A percentile compares a stretch with the other conserved stretches of the same genome.
Conservation (phyloP, 2,113 vertebrate species). For the Lonchura striata region DNA sequence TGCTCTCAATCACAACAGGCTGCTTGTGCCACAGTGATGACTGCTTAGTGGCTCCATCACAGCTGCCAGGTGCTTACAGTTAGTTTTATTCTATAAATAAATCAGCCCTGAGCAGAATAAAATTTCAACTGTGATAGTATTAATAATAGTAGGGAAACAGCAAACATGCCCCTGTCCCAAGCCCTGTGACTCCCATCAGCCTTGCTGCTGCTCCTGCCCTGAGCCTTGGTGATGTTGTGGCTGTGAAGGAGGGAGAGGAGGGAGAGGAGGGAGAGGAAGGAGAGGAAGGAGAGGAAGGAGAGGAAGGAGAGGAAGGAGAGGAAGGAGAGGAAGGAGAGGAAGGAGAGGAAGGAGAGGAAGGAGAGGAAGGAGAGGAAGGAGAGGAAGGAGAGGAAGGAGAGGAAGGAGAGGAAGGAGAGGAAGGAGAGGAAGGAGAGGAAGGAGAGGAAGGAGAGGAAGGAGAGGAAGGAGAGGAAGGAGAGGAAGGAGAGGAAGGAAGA, state of each 20-base stretch:
- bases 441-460: not conserved
- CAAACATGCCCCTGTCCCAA: not conserved
- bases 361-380: not conserved
- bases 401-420: not conserved
- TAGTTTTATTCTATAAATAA: not conserved
- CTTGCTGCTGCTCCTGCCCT: not conserved
- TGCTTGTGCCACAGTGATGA: not conserved
- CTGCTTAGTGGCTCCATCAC: not conserved
- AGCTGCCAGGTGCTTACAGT: not conserved
- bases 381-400: not conserved
- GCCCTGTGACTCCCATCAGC: not conserved
- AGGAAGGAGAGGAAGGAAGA: not conserved
- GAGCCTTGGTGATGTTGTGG: accelerated
- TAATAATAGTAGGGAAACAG: not conserved
- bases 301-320: not conserved
- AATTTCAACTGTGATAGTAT: not conserved
- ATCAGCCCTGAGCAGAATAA: not conserved
- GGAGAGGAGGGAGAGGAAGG: not conserved
- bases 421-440: not conserved
- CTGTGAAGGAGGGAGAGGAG: not conserved
- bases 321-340: not conserved
- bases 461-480: not conserved
- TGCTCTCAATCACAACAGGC: not conserved
- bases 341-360: not conserved
- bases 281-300: not conserved